Evolutionary conservation across 2,888 invertebrate species (phyloP), one percentile per base, ranked within the genome.

Genomic region (Caenorhabditis sp.): DNA sequence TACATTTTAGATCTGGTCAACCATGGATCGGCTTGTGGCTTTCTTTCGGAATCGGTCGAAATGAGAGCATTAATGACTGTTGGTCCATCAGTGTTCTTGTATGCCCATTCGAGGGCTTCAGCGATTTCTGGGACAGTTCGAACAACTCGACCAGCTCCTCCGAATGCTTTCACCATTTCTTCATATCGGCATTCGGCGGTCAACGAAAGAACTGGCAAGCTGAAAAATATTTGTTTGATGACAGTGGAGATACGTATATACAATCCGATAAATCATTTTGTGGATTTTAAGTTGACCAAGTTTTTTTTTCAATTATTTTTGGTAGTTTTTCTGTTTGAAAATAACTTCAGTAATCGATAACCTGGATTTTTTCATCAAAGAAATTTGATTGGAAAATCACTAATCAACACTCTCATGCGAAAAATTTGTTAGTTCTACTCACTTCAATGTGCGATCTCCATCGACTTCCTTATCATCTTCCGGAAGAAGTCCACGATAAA

Each of bases 61-160:
- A 97, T 97, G 85, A 94, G 91, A 26, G 95, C 92, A 88, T 97
- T 97, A 81, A 97, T 93, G 80, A 97, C 92, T 74, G 92, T 92
- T 0, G 95, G 95, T 70, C 91, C 91, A 88, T 93, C 92, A 12
- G 71, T 77, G 59, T 80, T 76, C 17, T 70, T 60, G 65, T 61
- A 80, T 1, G 80, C 77, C 65, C 78, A 60, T 54, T 72, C 70
- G 25, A 76, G 61, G 8, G 75, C 75, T 2, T 56, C 59, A 57
- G 63, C 62, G 62, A 75, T 70, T 54, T 96, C 93, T 0, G 92
- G 91, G 52, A 93, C 91, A 0, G 93, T 93, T 76, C 91, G 91
- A 74, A 93, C 95, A 79, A 93, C 92, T 86, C 92, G 91, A 20
- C 96, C 96, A 71, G 91, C 91, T 66, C 92, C 92, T 1, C 93